phyloP scores from a whole-genome alignment of 2,113 vertebrate species.

The Colinus virginianus region DNA sequence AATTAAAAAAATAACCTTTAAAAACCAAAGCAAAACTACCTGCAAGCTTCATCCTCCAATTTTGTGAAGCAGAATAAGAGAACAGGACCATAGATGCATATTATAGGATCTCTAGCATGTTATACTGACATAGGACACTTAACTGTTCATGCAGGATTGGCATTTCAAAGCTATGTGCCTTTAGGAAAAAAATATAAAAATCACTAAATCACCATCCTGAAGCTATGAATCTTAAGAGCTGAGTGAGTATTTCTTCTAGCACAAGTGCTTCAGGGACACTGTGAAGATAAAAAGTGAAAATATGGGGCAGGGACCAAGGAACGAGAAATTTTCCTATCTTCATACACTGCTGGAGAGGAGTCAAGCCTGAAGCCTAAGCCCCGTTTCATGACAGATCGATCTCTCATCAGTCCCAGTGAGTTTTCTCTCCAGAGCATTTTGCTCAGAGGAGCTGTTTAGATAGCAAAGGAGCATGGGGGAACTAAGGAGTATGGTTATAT shows the following conservation, averaged over 20 bases:
- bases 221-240: not conserved
- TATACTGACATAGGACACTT: not conserved
- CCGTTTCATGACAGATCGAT: not conserved
- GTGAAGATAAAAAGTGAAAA: not conserved
- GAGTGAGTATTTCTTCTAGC: not conserved
- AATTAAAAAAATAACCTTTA: not conserved
- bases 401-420: fast-evolving
- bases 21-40: not conserved
- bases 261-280: not conserved
- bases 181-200: not conserved
- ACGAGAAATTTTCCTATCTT: not conserved
- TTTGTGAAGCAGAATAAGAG: not conserved
- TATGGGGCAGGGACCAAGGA: not conserved
- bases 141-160: not conserved
- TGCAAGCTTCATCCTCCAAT: not conserved
- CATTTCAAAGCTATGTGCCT: not conserved
- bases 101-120: not conserved
- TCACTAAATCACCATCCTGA: not conserved
- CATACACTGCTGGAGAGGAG: not conserved
- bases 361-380: not conserved
- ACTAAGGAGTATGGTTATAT: not conserved
- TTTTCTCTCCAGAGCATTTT: not conserved
- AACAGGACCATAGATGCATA: not conserved
- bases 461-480: not conserved
- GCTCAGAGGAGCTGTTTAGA: not conserved